These are phyloP conservation scores for Hozukius guyotensis DNA, from an alignment of 2,797 vertebrate species.

Conservation along the genomic window DNA sequence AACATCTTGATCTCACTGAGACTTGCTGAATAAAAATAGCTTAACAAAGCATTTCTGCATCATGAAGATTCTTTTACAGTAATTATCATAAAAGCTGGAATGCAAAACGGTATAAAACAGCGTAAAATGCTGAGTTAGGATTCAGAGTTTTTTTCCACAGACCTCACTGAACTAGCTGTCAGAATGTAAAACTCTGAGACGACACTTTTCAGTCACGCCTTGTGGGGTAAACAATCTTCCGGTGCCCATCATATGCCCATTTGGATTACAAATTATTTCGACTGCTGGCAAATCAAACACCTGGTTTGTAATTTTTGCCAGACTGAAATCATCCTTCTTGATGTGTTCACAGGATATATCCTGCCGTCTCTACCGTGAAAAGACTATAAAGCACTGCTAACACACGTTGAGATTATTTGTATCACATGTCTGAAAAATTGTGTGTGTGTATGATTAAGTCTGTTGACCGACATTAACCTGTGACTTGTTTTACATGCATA, in stretches of 20 bases:
- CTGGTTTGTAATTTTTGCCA: conserved; percentile 3
- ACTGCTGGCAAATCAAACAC: conserved; percentile 20
- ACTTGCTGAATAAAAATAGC: neutral
- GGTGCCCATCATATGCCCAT: conserved; percentile 1
- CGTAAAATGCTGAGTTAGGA: conserved; percentile 2
- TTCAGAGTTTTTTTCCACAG: neutral
- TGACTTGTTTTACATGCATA: neutral
- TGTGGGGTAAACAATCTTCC: conserved; percentile 25
- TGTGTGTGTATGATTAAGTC: neutral
- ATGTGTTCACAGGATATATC: neutral
- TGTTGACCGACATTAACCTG: neutral
- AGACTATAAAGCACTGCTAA: neutral
- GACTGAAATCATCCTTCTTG: conserved; percentile 12
- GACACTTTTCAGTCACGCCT: conserved; percentile 27
- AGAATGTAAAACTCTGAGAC: conserved; percentile 7
- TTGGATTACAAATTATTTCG: conserved; percentile 23
- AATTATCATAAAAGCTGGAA: neutral
- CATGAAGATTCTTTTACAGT: neutral
- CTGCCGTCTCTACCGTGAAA: neutral
- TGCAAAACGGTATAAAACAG: neutral
- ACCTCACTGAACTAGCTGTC: neutral
- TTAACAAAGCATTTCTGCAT: neutral
- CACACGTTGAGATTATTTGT: neutral
- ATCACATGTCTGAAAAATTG: neutral
- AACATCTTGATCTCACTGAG: neutral